These are phyloP conservation scores for Mionectes olivaceus DNA, from an alignment of 2,797 vertebrate genomes.

Conservation along the genomic window DNA sequence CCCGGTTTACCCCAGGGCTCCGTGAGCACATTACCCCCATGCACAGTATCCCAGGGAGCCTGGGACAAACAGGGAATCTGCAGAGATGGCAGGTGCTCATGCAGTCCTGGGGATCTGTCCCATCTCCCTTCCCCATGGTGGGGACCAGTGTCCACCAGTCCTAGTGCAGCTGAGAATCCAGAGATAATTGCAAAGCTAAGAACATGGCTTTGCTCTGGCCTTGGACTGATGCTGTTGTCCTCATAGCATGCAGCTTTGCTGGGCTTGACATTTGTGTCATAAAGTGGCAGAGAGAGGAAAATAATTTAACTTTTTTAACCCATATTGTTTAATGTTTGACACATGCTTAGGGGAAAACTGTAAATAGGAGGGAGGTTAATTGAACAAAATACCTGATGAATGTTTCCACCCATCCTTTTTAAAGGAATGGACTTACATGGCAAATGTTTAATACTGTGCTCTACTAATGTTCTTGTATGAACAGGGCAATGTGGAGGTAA, in stretches of 20 bases:
- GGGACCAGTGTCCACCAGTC: background rate
- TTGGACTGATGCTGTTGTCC: background rate
- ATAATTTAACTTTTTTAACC: background rate
- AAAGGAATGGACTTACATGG: background rate
- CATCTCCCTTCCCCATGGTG: rapidly evolving
- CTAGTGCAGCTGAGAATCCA: background rate
- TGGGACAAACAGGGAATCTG: background rate
- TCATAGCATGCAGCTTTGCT: background rate
- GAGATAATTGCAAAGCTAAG: background rate
- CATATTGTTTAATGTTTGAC: background rate
- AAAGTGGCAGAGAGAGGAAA: background rate
- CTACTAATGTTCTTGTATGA: rapidly evolving
- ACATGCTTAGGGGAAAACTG: background rate
- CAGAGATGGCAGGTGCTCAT: rapidly evolving
- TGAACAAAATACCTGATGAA: background rate
- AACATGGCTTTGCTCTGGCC: background rate
- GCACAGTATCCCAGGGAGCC: too few relatives aligned
- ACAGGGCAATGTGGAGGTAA: background rate
- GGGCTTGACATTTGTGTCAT: background rate
- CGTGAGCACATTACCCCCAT: rapidly evolving
- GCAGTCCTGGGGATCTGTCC: rapidly evolving
- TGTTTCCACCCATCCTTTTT: background rate
- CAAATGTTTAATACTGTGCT: rapidly evolving
- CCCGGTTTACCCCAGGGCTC: rapidly evolving
- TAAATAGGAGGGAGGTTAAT: background rate